Evolutionary conservation across 2,797 vertebrate species (phyloP), one percentile per base, ranked within the genome.

Genomic region (Aeoliscus strigatus): DNA sequence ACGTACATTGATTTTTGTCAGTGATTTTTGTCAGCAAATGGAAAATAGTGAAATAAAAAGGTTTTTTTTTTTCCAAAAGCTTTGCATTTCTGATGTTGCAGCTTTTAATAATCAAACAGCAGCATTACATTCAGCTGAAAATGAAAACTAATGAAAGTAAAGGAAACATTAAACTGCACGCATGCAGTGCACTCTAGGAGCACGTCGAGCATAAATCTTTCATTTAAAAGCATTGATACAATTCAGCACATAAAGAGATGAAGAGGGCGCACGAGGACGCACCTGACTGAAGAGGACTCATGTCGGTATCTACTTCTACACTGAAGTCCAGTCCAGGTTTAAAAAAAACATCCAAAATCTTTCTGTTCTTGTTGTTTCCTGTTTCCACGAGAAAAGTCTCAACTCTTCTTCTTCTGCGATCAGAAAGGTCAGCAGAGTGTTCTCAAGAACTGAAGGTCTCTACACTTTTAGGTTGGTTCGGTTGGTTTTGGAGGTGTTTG

Each of bases 161-260:
- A 33, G 40, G n/a, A 21, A 50, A n/a, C 38, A 40, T 44, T 14
- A 45, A 45, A 39, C 23, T 40, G n/a, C 10, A 26, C 13, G 10
- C 16, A 28, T 28, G 4, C 12, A 28, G 11, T 26, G 33, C 9
- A 52, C 12, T 17, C 38, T 40, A 71, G 37, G 23, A 56, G 40
- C 43, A 65, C 8, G 37, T 21, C 38, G 32, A 29, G 12, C 36
- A 21, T 9, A 27, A 8, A 40, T 23, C 10, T 2, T 15, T 45
- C 39, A 42, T 27, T 52, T 71, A 55, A 50, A 70, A 70, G 62
- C 59, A 24, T 17, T 12, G 31, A 13, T n/a, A n/a, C n/a, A 60
- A 34, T 8, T 50, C 9, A 39, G 24, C 36, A 36, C 17, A 48
- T 10, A 65, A 3, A 43, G 27, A 52, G 32, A 49, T 8, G 18